These are phyloP conservation scores for Eledone cirrhosa DNA, from an alignment of 2,888 invertebrate genomes.

Conservation along the genomic window DNA sequence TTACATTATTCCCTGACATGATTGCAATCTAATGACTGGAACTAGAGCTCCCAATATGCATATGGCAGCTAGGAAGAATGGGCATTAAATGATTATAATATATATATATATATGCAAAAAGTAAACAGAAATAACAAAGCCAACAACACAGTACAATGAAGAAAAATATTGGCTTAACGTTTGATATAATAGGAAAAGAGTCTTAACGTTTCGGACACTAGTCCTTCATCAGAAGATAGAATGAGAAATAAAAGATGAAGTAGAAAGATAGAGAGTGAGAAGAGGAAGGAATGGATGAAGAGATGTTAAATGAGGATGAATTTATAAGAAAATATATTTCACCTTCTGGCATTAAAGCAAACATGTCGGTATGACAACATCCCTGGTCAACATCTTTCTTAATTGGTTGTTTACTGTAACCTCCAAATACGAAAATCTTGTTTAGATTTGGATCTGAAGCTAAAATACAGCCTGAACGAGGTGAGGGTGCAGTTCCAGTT, in stretches of 20 bases:
- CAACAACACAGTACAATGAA: no score
- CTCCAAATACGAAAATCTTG: slow-evolving; percentile 78
- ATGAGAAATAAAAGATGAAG: background rate
- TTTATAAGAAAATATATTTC: slow-evolving; percentile 21
- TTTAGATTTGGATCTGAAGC: slow-evolving; percentile 70
- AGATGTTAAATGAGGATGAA: background rate
- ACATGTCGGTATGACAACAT: slow-evolving; percentile 78
- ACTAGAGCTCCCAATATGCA: no score
- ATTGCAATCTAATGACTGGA: no score
- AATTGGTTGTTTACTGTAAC: slow-evolving; percentile 78
- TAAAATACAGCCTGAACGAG: slow-evolving; percentile 81
- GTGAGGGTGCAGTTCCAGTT: slow-evolving; percentile 73
- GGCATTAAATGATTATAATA: background rate
- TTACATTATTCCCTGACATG: no score
- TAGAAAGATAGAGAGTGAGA: background rate
- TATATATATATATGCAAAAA: no score
- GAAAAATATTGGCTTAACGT: no score
- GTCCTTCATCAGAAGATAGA: no score
- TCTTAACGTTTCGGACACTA: no score
- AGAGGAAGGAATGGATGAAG: background rate
- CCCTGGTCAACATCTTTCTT: slow-evolving; percentile 82
- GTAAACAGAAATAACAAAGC: no score
- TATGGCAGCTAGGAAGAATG: background rate
- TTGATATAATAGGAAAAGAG: no score
- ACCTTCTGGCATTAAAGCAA: slow-evolving; percentile 62